Evolutionary conservation across 2,888 invertebrate genomes (phyloP).

Genomic region (Stenolophus ochropezus): DNA sequence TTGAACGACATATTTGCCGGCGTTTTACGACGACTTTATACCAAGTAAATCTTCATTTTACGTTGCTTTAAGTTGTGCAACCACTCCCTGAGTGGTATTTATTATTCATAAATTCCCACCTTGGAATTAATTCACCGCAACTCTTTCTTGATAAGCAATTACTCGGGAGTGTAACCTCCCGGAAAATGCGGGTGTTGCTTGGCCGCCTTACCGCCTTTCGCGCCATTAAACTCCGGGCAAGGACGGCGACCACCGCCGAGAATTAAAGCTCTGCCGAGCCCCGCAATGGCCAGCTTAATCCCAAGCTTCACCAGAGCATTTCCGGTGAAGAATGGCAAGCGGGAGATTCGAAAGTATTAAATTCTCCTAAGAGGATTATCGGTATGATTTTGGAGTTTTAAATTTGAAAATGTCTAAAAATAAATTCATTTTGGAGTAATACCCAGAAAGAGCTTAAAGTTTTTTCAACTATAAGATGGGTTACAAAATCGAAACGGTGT

Average conservation of each 20-base stretch:
- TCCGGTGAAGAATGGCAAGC: background rate
- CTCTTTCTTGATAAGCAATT: conserved; percentile 30
- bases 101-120: background rate
- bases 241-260: background rate
- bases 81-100: background rate
- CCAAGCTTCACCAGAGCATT: background rate
- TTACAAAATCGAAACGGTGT: too few species aligned
- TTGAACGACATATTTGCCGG: too few species aligned
- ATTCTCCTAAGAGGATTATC: background rate
- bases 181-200: conserved; percentile 18
- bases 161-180: background rate
- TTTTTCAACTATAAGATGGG: too few species aligned
- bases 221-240: conserved; percentile 17
- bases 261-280: conserved; percentile 7
- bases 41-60: too few species aligned
- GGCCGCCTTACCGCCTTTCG: conserved; percentile 11
- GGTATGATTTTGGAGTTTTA: background rate
- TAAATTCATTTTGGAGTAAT: background rate
- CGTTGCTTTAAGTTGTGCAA: background rate
- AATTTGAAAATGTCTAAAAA: background rate
- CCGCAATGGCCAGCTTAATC: background rate
- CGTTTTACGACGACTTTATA: too few species aligned
- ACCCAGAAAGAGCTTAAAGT: background rate
- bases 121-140: conserved; percentile 16
- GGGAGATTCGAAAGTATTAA: background rate